Conservation (phyloP, 2,113 vertebrate species). For the Scortum barcoo region DNA sequence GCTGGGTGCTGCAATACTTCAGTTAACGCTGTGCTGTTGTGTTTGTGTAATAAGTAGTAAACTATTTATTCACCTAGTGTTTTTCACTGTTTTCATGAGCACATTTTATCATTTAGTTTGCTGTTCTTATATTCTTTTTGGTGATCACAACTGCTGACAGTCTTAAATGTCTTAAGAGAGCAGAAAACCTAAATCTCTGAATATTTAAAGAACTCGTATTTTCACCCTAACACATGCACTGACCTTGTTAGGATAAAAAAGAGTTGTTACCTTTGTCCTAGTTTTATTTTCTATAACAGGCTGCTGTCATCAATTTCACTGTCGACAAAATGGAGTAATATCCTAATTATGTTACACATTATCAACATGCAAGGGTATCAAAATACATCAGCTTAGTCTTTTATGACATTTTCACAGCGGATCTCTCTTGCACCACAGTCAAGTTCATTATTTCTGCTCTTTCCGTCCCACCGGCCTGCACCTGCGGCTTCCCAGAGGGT, state of each 20-base stretch:
- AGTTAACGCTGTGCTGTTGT: background rate
- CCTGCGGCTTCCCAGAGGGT: slow-evolving; percentile 26
- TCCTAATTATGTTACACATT: background rate
- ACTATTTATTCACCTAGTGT: background rate
- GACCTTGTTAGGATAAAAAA: background rate
- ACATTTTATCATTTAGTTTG: background rate
- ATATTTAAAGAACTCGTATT: background rate
- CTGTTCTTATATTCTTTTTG: background rate
- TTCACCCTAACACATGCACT: background rate
- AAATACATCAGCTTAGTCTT: slow-evolving; percentile 11
- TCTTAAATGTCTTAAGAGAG: background rate
- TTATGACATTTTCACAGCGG: background rate
- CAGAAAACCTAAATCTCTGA: background rate
- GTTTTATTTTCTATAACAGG: slow-evolving; percentile 10
- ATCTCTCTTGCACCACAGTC: background rate
- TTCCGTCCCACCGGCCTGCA: background rate
- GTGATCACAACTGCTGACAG: background rate
- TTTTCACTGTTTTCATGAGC: background rate
- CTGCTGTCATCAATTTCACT: slow-evolving; percentile 8
- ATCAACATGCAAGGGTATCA: background rate
- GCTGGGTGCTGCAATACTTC: background rate
- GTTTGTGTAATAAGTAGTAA: background rate
- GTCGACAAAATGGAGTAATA: background rate
- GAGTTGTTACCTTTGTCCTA: background rate
- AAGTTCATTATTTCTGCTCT: slow-evolving; percentile 19